These are phyloP conservation scores for Sinonovacula constricta DNA, from an alignment of 1,140 invertebrate genomes.

Conservation along the genomic window DNA sequence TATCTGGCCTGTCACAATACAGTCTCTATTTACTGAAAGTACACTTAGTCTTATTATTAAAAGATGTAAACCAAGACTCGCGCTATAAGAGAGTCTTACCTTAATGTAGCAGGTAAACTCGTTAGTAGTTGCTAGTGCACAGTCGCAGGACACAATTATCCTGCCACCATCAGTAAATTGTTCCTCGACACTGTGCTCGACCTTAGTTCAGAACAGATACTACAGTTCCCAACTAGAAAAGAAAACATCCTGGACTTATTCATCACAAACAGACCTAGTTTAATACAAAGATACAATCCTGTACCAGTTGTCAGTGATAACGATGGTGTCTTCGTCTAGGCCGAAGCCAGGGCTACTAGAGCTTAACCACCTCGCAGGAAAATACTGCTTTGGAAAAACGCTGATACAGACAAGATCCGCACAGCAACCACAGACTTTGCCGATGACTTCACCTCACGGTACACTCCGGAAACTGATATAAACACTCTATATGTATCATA, in stretches of 20 bases:
- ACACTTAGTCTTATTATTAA: too few species aligned
- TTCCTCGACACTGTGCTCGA: conserved; percentile 16
- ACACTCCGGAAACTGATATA: not conserved
- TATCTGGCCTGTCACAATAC: too few species aligned
- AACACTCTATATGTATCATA: conserved; percentile 10
- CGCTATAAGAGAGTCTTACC: too few species aligned
- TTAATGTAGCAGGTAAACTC: too few species aligned
- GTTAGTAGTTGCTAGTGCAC: too few species aligned
- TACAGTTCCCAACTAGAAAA: conserved; percentile 37
- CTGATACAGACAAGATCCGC: not conserved
- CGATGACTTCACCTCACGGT: not conserved
- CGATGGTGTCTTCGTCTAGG: conserved; percentile 10
- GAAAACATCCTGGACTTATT: conserved; percentile 1
- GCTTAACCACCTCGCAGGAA: not conserved
- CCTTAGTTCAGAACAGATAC: conserved; percentile 27
- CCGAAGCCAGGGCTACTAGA: not conserved
- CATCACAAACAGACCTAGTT: conserved; percentile 11
- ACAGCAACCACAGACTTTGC: not conserved
- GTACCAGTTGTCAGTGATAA: conserved; percentile 29
- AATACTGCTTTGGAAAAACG: conserved; percentile 32
- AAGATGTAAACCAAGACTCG: too few species aligned
- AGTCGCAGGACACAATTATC: not conserved
- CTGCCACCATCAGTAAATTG: not conserved
- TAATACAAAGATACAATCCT: conserved; percentile 10
- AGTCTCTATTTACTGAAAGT: too few species aligned